Base-by-base conservation (phyloP, 2,113 vertebrate genomes). In the Protobothrops flavoviridis region DNA sequence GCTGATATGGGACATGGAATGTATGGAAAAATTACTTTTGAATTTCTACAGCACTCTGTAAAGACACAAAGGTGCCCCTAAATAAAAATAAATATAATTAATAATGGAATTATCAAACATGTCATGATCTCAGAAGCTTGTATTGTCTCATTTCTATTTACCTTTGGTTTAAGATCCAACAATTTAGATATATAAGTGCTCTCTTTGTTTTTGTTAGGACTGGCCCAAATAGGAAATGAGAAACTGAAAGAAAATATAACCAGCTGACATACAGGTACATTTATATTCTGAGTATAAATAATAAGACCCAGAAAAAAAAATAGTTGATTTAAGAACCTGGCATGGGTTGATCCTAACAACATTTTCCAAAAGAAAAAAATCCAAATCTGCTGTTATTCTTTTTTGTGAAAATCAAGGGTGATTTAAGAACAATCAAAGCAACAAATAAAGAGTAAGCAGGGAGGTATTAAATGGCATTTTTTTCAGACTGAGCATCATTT, bases 31-130 rank as follows among this genome's bases (percentile, higher is more conserved):
- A 7, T 3, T 3, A 20, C 0, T 0, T 69, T 17, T 88, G n/a
- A 45, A 23, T 29, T 2, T 56, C 81, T 7, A 81, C 10, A 89
- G 0, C 1, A 0, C 15, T 53, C 17, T 11, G 4, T n/a, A 74
- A 3, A 0, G 7, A 89, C 59, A 20, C 0, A 93, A 53, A 50
- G 7, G 56, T 86, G 12, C 0, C 2, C 57, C 90, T 45, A 23
- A 53, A 89, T 23, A 64, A 33, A 50, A 90, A 88, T 15, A n/a
- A 0, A 0, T 39, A 0, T 4, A 21, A 0, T 45, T 6, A 45
- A 93, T 9, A 1, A 43, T 90, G 4, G 9, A 87, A 2, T 59
- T 39, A 0, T 2, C 7, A 95, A 5, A 87, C 81, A 8, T 48
- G 0, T 2, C 85, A 5, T 59, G 29, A 50, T 55, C 57, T 55